phyloP scores from a whole-genome alignment of 2,797 vertebrate species.

The Sebastes dallii region DNA sequence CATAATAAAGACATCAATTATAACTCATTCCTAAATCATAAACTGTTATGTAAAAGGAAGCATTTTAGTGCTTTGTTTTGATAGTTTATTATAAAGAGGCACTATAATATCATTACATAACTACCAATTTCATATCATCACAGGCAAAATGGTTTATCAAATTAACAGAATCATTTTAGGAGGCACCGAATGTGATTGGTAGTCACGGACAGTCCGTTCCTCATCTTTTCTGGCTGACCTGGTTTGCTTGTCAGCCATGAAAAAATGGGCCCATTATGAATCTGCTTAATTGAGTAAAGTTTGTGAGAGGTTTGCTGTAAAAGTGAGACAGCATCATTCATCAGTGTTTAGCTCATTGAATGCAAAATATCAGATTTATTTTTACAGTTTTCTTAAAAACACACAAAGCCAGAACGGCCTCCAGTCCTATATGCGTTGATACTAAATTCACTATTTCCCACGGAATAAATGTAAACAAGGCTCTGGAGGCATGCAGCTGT shows the following conservation, averaged over 20 bases:
- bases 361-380: background rate
- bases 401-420: background rate
- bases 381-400: background rate
- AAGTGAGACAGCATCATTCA: background rate
- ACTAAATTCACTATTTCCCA: conserved; percentile 51
- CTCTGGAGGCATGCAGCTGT: background rate
- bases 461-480: conserved; percentile 22
- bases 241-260: conserved; percentile 50
- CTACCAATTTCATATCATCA: background rate
- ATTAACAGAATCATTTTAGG: background rate
- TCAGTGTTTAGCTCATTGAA: background rate
- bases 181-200: background rate
- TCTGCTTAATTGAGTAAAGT: conserved; percentile 48
- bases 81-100: background rate
- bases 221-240: conserved; percentile 73
- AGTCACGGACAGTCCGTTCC: conserved; percentile 32
- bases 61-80: background rate
- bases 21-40: background rate
- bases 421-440: background rate
- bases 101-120: background rate
- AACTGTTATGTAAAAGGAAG: background rate
- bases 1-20: background rate
- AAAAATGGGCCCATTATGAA: conserved; percentile 65
- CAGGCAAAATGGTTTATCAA: background rate
- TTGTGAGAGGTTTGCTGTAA: conserved; percentile 35